phyloP scores from a whole-genome alignment of 1,140 invertebrate genomes.

The Macrosteles quadrilineatus region DNA sequence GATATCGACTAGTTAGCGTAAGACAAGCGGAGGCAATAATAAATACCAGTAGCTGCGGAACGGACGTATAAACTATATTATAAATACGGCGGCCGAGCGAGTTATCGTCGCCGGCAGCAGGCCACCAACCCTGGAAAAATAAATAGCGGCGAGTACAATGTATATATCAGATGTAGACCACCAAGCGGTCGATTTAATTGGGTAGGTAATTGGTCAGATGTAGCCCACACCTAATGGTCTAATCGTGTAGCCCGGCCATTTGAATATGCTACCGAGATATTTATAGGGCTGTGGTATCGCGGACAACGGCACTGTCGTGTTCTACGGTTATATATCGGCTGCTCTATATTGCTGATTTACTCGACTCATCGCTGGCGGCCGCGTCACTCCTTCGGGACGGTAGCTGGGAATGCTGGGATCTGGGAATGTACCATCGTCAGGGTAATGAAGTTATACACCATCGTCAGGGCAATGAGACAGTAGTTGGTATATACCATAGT shows the following conservation, averaged over 20 bases:
- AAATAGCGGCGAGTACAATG: slow-evolving; percentile 20
- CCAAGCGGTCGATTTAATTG: slow-evolving; percentile 25
- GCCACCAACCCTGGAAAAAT: background rate
- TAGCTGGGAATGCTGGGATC: no score
- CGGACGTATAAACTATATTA: slow-evolving; percentile 21
- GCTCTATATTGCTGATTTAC: slow-evolving; percentile 17
- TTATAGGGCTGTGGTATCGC: slow-evolving; percentile 11
- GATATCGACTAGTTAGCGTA: slow-evolving; percentile 1
- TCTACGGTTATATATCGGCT: background rate
- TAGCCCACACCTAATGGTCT: slow-evolving; percentile 30
- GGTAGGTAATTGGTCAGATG: slow-evolving; percentile 26
- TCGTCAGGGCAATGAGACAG: no score
- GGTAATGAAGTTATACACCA: no score
- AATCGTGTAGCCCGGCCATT: slow-evolving; percentile 27
- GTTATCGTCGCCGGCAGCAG: slow-evolving; percentile 4
- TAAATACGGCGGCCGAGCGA: background rate
- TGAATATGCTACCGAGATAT: slow-evolving; percentile 29
- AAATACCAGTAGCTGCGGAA: slow-evolving; percentile 13
- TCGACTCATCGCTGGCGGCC: background rate
- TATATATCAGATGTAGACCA: slow-evolving; percentile 27
- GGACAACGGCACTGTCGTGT: slow-evolving; percentile 10
- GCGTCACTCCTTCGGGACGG: no score
- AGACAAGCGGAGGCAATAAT: background rate
- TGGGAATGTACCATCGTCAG: no score
- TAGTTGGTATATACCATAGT: no score